Evolutionary conservation across 2,797 vertebrate species (phyloP).

Genomic region (Pangasius macronema): DNA sequence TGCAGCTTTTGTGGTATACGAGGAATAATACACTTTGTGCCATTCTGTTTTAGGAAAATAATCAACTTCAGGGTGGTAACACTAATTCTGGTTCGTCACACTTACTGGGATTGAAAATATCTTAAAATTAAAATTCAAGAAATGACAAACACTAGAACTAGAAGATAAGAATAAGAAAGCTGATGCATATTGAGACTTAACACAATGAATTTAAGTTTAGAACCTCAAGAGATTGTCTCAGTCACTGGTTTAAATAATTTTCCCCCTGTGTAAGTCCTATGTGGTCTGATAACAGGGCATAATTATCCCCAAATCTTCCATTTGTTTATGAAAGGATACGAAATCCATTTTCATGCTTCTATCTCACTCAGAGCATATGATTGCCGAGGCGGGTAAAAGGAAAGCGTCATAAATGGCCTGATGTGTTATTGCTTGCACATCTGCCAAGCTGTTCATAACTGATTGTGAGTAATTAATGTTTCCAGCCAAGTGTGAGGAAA

Average conservation of each 20-base stretch:
- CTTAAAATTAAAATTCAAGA: neutral
- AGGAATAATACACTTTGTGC: neutral
- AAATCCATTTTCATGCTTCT: neutral
- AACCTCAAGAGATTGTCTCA: neutral
- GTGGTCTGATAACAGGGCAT: neutral
- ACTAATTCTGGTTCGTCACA: neutral
- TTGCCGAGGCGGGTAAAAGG: neutral
- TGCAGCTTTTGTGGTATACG: neutral
- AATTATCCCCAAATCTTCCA: neutral
- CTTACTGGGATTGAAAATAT: neutral
- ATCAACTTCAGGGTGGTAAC: neutral
- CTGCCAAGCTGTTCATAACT: neutral
- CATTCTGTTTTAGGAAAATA: neutral
- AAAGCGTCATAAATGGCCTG: neutral
- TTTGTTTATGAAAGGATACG: neutral
- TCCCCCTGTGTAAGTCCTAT: neutral
- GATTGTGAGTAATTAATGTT: constrained; percentile 19
- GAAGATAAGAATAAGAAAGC: neutral
- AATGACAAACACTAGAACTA: neutral
- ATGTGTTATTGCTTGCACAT: constrained; percentile 12
- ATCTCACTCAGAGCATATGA: constrained; percentile 6
- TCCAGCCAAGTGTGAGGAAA: constrained; percentile 28
- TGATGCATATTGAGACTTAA: neutral
- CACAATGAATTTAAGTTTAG: too few species aligned
- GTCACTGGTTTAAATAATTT: too few species aligned